These are phyloP conservation scores for Tragelaphus imberbis DNA, from an alignment of 2,113 vertebrate species.

Conservation along the genomic window DNA sequence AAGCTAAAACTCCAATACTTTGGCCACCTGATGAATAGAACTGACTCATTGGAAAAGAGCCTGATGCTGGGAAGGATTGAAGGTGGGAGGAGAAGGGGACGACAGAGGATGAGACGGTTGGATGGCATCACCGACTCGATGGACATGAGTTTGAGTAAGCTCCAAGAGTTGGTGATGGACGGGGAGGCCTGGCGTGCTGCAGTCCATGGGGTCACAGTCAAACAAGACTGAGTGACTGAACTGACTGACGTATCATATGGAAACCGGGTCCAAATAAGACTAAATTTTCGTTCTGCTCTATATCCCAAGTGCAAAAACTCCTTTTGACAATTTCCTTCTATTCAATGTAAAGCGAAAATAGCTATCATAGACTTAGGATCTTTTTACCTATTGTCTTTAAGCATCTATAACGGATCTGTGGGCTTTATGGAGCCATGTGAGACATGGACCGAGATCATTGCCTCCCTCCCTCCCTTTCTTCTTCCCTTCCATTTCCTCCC, in stretches of 20 bases:
- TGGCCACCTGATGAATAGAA: background rate
- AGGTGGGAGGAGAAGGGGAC: background rate
- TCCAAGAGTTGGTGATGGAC: background rate
- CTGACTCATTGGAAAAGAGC: background rate
- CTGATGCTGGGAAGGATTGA: background rate
- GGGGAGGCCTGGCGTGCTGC: background rate
- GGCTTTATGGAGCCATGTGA: background rate
- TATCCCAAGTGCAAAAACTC: background rate
- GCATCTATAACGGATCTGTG: background rate
- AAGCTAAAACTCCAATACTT: background rate
- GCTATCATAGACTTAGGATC: background rate
- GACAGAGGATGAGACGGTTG: background rate
- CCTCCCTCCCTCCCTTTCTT: background rate
- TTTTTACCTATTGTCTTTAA: background rate
- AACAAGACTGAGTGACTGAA: background rate
- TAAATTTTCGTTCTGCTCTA: background rate
- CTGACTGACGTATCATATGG: background rate
- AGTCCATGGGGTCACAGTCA: background rate
- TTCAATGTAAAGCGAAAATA: background rate
- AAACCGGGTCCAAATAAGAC: background rate
- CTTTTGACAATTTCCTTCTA: background rate
- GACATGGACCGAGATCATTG: fast-evolving
- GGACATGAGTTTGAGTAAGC: background rate
- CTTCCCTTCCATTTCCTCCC: background rate
- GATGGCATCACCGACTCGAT: background rate